A percentile compares a stretch with the other conserved stretches of the same genome.
Conservation (phyloP, 2,797 vertebrate species). For the Falco novaeseelandiae region DNA sequence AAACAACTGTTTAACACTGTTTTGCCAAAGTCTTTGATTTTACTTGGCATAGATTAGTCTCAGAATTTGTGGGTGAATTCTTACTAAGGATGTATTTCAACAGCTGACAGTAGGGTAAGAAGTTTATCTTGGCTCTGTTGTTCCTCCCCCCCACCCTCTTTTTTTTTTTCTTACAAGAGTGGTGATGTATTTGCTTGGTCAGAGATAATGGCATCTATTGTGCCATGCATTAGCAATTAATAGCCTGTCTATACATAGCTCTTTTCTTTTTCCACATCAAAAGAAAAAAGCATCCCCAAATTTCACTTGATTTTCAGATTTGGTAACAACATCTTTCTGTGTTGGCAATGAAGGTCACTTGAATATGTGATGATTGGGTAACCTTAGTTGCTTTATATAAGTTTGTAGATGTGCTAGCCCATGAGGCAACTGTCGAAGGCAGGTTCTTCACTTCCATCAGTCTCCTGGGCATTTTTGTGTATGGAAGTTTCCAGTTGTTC, state of each 20-base stretch:
- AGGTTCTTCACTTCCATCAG: background rate
- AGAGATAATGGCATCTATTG: background rate
- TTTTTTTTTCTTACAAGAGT: background rate
- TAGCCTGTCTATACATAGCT: background rate
- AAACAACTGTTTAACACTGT: background rate
- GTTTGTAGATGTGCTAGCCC: background rate
- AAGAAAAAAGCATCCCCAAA: too few species aligned
- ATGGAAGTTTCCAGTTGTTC: background rate
- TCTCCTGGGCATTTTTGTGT: background rate
- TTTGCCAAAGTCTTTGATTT: background rate
- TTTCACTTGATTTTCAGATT: conserved; percentile 42
- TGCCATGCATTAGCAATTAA: background rate
- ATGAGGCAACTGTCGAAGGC: background rate
- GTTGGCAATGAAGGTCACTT: background rate
- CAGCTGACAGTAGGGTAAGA: background rate
- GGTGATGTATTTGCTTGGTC: background rate
- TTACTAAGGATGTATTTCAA: background rate
- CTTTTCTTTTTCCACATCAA: background rate
- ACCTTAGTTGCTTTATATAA: background rate
- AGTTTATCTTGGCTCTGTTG: background rate
- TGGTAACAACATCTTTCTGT: conserved; percentile 51
- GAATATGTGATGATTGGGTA: background rate
- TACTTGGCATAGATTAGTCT: background rate
- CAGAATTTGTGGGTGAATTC: background rate
- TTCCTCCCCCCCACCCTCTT: rapidly evolving